These are phyloP conservation scores for Dasysyrphus albostriatus DNA, from an alignment of 2,888 invertebrate species.

Conservation along the genomic window DNA sequence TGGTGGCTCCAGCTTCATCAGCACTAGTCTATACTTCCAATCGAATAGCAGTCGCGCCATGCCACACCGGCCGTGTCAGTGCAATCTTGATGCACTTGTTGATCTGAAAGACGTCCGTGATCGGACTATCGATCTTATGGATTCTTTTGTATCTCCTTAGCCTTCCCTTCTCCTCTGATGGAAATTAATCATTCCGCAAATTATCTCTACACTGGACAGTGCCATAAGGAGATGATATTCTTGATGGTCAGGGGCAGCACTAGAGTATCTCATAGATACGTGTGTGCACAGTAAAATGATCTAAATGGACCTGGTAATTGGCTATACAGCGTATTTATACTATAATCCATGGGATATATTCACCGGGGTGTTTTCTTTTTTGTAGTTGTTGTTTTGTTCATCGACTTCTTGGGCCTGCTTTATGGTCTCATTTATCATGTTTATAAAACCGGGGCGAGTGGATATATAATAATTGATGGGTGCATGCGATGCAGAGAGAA, in stretches of 20 bases:
- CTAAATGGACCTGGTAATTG: conserved; percentile 74
- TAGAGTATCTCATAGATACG: conserved; percentile 21
- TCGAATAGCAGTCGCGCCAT: conserved; percentile 34
- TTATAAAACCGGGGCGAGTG: conserved; percentile 52
- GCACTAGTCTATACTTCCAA: conserved; percentile 25
- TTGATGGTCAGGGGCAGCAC: conserved; percentile 51
- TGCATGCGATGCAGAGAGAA: conserved; percentile 51
- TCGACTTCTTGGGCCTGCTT: conserved; percentile 36
- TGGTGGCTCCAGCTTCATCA: conserved; percentile 49
- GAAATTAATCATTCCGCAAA: conserved; percentile 74
- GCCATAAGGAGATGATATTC: conserved; percentile 55
- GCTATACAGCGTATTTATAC: conserved; percentile 56
- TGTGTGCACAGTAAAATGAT: conserved; percentile 66
- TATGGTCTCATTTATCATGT: conserved; percentile 71
- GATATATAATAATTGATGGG: conserved; percentile 62
- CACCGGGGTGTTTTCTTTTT: conserved; percentile 34
- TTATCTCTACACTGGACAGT: conserved; percentile 45
- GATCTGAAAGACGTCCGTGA: conserved; percentile 62
- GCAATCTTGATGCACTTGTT: conserved; percentile 61
- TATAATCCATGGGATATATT: conserved; percentile 59
- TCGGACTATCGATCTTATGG: conserved; percentile 63
- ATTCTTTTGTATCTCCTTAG: conserved; percentile 37
- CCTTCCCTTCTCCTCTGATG: conserved; percentile 32
- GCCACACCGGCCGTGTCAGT: neutral
- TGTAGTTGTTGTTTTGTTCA: neutral